Evolutionary conservation across 2,888 invertebrate species (phyloP).

Genomic region (Synanthedon tipuliformis): DNA sequence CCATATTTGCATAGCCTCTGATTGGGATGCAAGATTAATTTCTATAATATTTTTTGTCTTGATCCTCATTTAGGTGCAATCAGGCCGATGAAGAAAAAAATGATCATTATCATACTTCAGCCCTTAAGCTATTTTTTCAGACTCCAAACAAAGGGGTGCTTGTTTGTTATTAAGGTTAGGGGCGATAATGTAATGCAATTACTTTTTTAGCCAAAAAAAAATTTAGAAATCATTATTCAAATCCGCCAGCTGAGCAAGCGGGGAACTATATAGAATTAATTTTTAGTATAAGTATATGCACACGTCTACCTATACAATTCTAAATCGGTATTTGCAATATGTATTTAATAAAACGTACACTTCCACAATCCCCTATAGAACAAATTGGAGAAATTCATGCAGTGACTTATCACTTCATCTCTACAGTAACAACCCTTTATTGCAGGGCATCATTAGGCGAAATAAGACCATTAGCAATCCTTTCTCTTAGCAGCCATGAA

Average conservation of each 20-base stretch:
- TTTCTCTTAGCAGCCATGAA: constrained; percentile 63
- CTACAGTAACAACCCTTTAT: constrained; percentile 47
- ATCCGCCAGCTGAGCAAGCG: constrained; percentile 63
- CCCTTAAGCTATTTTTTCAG: constrained; percentile 69
- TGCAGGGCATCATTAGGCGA: constrained; percentile 60
- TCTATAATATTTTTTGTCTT: constrained; percentile 65
- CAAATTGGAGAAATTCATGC: constrained; percentile 45
- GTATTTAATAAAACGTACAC: neutral
- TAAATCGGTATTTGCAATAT: neutral
- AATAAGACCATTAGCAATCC: constrained; percentile 69
- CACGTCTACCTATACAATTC: neutral
- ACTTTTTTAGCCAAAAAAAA: constrained; percentile 48
- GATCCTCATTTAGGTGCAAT: constrained; percentile 63
- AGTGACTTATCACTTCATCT: constrained; percentile 65
- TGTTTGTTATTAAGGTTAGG: constrained; percentile 66
- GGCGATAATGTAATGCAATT: constrained; percentile 69
- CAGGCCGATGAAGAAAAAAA: constrained; percentile 56
- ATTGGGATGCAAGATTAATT: constrained; percentile 65
- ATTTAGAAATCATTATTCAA: constrained; percentile 59
- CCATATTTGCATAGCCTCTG: constrained; percentile 60
- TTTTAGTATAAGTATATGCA: neutral
- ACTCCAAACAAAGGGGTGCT: constrained; percentile 63
- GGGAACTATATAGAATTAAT: constrained; percentile 36
- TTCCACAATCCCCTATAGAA: constrained; percentile 9
- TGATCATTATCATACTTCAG: constrained; percentile 66